Conservation (phyloP, 2,797 vertebrate species). For the Alfaro cultratus region DNA sequence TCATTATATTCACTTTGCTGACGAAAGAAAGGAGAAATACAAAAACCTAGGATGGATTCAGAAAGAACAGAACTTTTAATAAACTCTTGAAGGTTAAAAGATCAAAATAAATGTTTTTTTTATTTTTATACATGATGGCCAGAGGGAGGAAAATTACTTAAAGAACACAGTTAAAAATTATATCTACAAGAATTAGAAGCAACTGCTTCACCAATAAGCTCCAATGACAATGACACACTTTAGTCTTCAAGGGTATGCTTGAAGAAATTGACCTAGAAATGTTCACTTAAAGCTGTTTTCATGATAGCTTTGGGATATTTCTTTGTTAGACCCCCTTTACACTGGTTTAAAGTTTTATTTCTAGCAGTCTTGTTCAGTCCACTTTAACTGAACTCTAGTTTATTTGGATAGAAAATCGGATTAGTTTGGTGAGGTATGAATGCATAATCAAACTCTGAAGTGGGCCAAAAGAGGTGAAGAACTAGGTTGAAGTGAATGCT, state of each 20-base stretch:
- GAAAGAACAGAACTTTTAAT: neutral
- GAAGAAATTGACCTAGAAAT: neutral
- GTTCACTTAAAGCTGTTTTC: neutral
- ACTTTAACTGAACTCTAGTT: too few species aligned
- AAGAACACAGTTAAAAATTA: neutral
- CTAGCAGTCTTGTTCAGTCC: too few species aligned
- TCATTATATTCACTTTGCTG: slow-evolving; percentile 28
- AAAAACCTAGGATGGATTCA: neutral
- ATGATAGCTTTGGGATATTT: neutral
- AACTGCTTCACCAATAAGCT: neutral
- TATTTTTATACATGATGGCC: neutral
- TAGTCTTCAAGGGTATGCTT: neutral
- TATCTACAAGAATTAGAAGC: neutral
- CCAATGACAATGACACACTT: neutral
- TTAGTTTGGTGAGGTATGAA: too few species aligned
- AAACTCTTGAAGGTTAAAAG: neutral
- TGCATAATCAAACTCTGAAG: too few species aligned
- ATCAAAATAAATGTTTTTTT: neutral
- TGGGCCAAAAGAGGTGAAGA: too few species aligned
- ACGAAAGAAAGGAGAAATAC: slow-evolving; percentile 6
- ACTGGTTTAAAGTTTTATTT: neutral
- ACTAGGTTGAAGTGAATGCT: too few species aligned
- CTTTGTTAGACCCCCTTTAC: neutral
- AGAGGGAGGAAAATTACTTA: neutral
- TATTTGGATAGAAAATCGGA: too few species aligned